A percentile compares a stretch with the other conserved stretches of the same genome.
phyloP scores from a whole-genome alignment of 2,888 invertebrate species.

The Cephus runcator region DNA sequence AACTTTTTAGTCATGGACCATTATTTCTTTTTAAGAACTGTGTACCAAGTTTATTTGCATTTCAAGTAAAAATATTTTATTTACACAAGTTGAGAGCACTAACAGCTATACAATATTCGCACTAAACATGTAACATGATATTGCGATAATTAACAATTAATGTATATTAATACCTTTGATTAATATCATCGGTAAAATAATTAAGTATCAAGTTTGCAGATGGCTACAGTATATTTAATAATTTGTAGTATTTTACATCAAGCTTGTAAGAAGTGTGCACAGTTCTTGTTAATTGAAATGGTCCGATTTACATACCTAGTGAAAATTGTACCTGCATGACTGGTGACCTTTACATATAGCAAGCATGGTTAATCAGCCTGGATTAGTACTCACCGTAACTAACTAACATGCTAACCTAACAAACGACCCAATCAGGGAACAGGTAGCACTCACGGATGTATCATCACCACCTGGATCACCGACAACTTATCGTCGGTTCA shows the following conservation, averaged over 20 bases:
- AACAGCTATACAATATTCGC: background rate
- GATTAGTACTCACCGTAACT: conserved; percentile 18
- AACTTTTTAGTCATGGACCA: background rate
- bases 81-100: background rate
- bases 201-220: background rate
- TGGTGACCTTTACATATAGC: conserved; percentile 8
- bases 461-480: conserved; percentile 74
- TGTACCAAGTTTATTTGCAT: background rate
- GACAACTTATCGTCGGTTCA: conserved; percentile 67
- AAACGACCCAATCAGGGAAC: conserved; percentile 65
- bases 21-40: background rate
- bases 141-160: background rate
- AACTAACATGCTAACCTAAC: conserved; percentile 60
- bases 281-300: conserved; percentile 18
- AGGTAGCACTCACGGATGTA: conserved; percentile 68
- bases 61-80: background rate
- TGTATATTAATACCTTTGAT: background rate
- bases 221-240: background rate
- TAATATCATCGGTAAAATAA: background rate
- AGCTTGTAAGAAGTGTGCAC: conserved; percentile 3
- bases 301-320: conserved; percentile 13
- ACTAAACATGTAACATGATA: background rate
- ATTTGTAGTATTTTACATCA: background rate
- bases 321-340: conserved; percentile 15
- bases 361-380: conserved; percentile 22